These are phyloP conservation scores for Microtus oregoni DNA, from an alignment of 2,113 vertebrate genomes.

Conservation along the genomic window DNA sequence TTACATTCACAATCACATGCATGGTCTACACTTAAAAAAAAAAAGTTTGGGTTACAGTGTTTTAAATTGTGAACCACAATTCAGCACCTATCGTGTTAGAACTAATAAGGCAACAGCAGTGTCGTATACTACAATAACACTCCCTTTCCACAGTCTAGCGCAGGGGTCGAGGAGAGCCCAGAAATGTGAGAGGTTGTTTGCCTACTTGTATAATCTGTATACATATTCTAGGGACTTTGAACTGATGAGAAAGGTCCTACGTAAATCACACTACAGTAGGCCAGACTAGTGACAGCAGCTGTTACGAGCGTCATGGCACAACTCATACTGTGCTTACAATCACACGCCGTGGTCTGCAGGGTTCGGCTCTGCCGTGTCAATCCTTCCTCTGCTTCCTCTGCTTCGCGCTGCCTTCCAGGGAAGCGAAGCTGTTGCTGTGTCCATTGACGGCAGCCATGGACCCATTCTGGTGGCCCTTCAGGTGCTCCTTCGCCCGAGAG, in stretches of 20 bases:
- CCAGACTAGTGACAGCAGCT: conserved; percentile 89
- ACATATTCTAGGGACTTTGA: conserved; percentile 87
- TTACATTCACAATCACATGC: conserved; percentile 88
- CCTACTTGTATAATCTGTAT: conserved; percentile 85
- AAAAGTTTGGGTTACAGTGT: conserved; percentile 88
- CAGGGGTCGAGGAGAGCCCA: conserved; percentile 85
- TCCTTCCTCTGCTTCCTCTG: conserved; percentile 93
- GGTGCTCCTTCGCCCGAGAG: conserved; percentile 90
- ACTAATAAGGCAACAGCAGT: conserved; percentile 94
- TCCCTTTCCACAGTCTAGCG: conserved; percentile 87
- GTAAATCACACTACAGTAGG: conserved; percentile 88
- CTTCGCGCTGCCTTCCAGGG: conserved; percentile 86
- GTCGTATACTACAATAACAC: conserved; percentile 88
- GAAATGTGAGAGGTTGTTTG: conserved; percentile 86
- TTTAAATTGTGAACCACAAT: conserved; percentile 89
- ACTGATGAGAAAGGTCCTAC: conserved; percentile 87
- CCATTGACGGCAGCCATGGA: conserved; percentile 88
- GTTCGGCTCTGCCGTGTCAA: conserved; percentile 86
- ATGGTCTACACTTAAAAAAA: conserved; percentile 87
- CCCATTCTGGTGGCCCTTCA: conserved; percentile 92
- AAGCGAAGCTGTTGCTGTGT: conserved; percentile 89
- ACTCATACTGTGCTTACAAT: conserved; percentile 88
- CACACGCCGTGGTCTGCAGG: conserved; percentile 84
- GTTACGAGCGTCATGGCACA: conserved; percentile 86
- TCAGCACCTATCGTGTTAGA: conserved; percentile 91